Percentiles rank a stretch among this genome's conserved stretches.
These are phyloP conservation scores for Diglossa brunneiventris DNA, from an alignment of 2,113 vertebrate genomes.

Conservation along the genomic window DNA sequence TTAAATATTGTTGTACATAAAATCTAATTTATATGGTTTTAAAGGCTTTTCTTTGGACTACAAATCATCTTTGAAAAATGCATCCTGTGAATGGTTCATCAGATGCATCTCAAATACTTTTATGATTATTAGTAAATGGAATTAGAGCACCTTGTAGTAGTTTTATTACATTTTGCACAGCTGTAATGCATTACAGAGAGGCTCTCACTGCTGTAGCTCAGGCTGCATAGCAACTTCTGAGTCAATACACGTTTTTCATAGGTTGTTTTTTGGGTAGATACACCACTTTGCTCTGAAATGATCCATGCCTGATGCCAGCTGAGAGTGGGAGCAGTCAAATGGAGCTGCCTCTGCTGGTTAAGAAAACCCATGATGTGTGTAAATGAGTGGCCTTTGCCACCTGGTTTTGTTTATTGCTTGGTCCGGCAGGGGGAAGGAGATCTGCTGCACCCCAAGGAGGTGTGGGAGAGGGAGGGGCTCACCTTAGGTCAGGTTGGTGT, in stretches of 20 bases:
- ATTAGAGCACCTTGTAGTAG: constrained; percentile 42
- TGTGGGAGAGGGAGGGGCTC: not conserved
- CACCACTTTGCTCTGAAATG: not conserved
- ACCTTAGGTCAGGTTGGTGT: accelerated
- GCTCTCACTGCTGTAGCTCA: not conserved
- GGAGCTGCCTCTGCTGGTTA: not conserved
- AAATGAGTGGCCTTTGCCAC: not conserved
- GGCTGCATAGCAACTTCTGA: not conserved
- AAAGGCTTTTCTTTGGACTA: not conserved
- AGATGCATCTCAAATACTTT: constrained; percentile 32
- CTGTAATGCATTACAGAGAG: not conserved
- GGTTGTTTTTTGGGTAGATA: not conserved
- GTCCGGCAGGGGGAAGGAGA: not conserved
- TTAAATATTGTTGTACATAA: constrained; percentile 54
- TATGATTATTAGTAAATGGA: constrained; percentile 47
- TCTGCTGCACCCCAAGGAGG: not conserved
- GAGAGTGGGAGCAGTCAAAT: not conserved
- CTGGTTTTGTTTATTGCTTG: not conserved
- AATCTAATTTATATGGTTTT: constrained; percentile 53
- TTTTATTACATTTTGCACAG: constrained; percentile 23
- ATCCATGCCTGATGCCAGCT: not conserved
- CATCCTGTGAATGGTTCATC: not conserved
- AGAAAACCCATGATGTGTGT: not conserved
- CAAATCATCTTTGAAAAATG: constrained; percentile 44
- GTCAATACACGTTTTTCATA: not conserved